Conservation (phyloP, 2,797 vertebrate species). For the Nothura maculosa region DNA sequence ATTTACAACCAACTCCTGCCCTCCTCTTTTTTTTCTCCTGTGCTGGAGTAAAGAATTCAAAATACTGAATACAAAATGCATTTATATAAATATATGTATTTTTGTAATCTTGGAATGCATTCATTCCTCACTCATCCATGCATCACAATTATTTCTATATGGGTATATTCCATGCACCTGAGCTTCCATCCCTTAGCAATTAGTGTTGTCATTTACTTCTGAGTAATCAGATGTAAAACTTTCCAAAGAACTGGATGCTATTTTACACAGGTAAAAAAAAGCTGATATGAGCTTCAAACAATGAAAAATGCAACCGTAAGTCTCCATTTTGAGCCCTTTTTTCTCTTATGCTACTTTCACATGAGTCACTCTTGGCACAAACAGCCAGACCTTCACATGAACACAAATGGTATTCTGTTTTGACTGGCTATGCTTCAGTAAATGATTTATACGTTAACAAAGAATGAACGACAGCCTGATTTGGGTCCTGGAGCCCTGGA, state of each 20-base stretch:
- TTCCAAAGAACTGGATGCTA: neutral
- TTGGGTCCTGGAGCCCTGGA: constrained; percentile 27
- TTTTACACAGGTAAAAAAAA: neutral
- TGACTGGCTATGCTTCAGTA: constrained; percentile 58
- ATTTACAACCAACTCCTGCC: neutral
- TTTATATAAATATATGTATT: neutral
- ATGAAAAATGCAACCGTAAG: neutral
- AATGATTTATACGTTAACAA: constrained; percentile 72
- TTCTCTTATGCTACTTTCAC: constrained; percentile 35
- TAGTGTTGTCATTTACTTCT: neutral
- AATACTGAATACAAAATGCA: too few relatives aligned
- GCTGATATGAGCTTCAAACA: neutral
- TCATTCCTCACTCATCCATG: neutral
- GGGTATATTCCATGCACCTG: neutral
- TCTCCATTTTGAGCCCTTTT: neutral
- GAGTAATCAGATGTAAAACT: neutral
- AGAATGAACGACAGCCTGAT: constrained; percentile 28
- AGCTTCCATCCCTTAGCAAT: neutral
- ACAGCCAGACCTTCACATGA: neutral
- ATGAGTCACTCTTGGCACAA: constrained; percentile 62
- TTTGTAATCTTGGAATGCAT: neutral
- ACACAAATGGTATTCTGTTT: constrained; percentile 62
- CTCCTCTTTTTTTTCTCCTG: neutral
- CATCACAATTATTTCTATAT: neutral
- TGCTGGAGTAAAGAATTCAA: neutral